Evolutionary conservation across 2,888 invertebrate species (phyloP), one percentile per base, ranked within the genome.

Genomic region (Drymonia ruficornis): DNA sequence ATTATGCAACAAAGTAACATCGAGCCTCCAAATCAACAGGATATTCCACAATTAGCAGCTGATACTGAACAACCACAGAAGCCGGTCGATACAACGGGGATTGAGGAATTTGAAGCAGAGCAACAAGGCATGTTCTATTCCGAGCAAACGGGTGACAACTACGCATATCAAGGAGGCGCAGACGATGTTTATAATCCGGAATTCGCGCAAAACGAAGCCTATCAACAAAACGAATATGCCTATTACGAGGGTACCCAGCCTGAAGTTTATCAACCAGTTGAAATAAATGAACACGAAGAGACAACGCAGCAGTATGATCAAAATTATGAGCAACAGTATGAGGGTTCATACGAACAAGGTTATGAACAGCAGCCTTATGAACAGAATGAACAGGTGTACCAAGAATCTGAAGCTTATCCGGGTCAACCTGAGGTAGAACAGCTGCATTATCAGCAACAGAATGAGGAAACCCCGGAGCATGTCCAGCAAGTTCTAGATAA

Each of bases 301-400:
- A 63, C 81, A 13, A 70, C 74, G n/a, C 75, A 81, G 56, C 76
- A 65, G 7, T 88, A 87, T 56, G 89, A 90, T 62, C 86, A 78
- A 55, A 78, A 65, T 62, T 89, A 89, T 52, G 80, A 81, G 58
- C 79, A 88, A 56, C 88, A 90, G 64, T 87, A 89, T 63, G 54
- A 59, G 6, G 56, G 49, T 34, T 28, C 55, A 15, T 68, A 75
- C 51, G 68, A 70, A 49, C 63, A 64, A 49, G 64, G 53, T 19
- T 75, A 76, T 57, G 61, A 67, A 45, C 59, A 67, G 29, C 59
- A 74, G 12, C 63, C 61, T 50, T 65, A 70, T 15, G 65, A 65
- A 29, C 63, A 63, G 45, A 53, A 67, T 15, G 56, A 56, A 46
- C 55, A 56, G n/a, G 58, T 70, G 16, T 61, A 67, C 43, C 57